Evolutionary conservation across 2,113 vertebrate species (phyloP).

Genomic region (Dendrocopos noguchii): DNA sequence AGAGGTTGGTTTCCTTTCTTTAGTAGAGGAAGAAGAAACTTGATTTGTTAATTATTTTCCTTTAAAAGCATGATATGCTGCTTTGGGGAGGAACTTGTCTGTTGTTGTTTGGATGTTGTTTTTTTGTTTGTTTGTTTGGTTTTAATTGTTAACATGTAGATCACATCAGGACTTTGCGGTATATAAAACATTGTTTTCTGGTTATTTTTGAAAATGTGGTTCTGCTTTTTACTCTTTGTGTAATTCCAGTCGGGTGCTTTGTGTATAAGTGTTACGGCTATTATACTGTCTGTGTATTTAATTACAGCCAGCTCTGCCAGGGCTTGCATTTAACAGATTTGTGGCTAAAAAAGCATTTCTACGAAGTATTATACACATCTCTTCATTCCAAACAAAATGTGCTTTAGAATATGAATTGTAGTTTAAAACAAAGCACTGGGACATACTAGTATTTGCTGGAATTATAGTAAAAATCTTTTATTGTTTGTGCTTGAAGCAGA

Average conservation of each 20-base stretch:
- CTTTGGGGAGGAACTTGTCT: not conserved
- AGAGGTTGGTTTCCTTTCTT: not conserved
- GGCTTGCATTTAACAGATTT: not conserved
- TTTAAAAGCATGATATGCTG: not conserved
- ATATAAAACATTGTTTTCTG: not conserved
- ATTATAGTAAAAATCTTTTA: not conserved
- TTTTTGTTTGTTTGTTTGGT: not conserved
- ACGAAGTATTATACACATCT: not conserved
- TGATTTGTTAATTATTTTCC: not conserved
- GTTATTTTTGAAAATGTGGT: not conserved
- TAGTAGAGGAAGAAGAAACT: not conserved
- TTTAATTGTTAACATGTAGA: not conserved
- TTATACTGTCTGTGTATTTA: slow-evolving; percentile 2
- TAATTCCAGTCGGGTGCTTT: not conserved
- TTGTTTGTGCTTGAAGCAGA: not conserved
- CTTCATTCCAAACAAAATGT: not conserved
- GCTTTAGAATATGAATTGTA: not conserved
- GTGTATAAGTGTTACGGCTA: not conserved
- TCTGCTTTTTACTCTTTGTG: not conserved
- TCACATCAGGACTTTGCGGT: not conserved
- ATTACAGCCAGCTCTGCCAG: not conserved
- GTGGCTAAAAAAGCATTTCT: not conserved
- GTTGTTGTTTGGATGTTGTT: not conserved
- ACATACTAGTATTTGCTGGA: not conserved
- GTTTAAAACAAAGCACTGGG: not conserved